A percentile compares a stretch with the other conserved stretches of the same genome.
phyloP scores from a whole-genome alignment of 2,113 vertebrate species.

The Nerophis ophidion region DNA sequence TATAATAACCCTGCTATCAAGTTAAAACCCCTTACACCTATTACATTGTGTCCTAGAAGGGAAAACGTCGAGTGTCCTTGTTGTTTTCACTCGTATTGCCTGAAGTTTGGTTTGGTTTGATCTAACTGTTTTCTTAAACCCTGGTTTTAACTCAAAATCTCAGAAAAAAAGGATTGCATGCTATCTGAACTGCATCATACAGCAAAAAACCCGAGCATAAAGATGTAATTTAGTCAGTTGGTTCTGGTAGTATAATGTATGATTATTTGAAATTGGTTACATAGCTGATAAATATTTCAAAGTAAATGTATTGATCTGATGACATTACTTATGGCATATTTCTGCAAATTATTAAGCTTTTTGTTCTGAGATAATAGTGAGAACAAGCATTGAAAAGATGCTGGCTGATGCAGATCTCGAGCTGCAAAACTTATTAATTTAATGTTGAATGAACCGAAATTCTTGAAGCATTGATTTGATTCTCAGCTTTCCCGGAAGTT shows the following conservation, averaged over 20 bases:
- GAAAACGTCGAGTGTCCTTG: neutral
- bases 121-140: neutral
- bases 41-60: neutral
- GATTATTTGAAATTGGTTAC: too few species aligned
- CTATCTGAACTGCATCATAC: neutral
- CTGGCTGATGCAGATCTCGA: too few species aligned
- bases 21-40: constrained; percentile 9
- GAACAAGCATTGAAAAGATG: too few species aligned
- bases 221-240: too few species aligned
- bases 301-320: too few species aligned
- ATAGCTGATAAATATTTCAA: too few species aligned
- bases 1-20: neutral
- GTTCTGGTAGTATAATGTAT: too few species aligned
- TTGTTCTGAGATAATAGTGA: too few species aligned
- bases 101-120: neutral
- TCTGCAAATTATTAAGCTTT: too few species aligned
- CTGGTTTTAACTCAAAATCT: neutral
- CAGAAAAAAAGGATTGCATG: neutral
- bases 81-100: neutral
- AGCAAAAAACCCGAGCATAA: too few species aligned
- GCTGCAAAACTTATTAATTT: constrained; percentile 17
- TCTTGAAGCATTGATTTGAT: constrained; percentile 70
- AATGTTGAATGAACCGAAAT: constrained; percentile 57
- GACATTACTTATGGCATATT: too few species aligned
- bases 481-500: constrained; percentile 72